Base-by-base conservation (phyloP, 2,797 vertebrate species). In the Nannoperca obscura region DNA sequence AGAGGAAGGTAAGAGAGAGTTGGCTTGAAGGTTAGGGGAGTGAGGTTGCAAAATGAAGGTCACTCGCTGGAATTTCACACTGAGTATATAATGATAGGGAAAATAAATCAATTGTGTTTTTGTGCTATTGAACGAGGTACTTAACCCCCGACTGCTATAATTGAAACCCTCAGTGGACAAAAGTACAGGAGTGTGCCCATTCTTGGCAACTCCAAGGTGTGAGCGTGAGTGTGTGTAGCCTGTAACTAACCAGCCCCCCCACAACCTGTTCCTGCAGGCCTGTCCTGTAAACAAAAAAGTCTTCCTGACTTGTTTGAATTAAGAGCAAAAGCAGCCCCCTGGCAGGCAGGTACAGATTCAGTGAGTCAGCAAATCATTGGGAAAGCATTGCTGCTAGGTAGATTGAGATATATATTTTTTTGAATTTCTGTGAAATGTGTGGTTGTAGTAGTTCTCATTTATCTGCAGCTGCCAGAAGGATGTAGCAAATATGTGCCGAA, bases 111-210 rank as follows among this genome's bases (percentile, higher is more conserved):
- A 90, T 73, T 7, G 49, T 59, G 34, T 55, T 81, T 64, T 74
- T 79, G 66, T 85, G 81, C 66, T 84, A 89, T 91, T 93, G 85
- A 86, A 88, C 19, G 12, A 72, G 73, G 62, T 78, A 82, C 86
- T 90, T 86, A 86, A 86, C 84, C 88, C 79, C 91, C 80, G 0
- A 47, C 85, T 65, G 89, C 79, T 87, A 74, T 87, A 88, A 89
- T 83, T 86, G 80, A 86, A 72, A 68, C 42, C 49, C 66, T 67
- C 20, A 8, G 36, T 84, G 82, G 72, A 54, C 79, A 60, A 42
- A 70, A 64, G 71, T 52, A 81, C 83, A 74, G 62, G 77, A 65
- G 54, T 38, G 61, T 5, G 58, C 83, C 44, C 76, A 67, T 83
- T 87, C 62, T 55, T 74, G 60, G 78, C 82, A 73, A 78, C 85